Evolutionary conservation across 2,888 invertebrate species (phyloP).

Genomic region (Cheilosia grossa): DNA sequence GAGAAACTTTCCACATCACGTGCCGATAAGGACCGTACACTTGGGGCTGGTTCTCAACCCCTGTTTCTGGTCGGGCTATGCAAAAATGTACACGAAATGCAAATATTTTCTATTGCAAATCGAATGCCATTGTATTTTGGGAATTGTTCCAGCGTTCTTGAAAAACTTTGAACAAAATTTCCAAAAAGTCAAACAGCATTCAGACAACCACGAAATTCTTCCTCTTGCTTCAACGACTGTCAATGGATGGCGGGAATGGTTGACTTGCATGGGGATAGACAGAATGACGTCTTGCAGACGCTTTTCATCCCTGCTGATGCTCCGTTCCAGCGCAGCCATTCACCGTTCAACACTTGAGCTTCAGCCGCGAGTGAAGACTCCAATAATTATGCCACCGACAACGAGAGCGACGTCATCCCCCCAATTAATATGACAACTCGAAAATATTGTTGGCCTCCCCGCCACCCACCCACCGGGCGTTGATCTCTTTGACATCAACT

Average conservation of each 20-base stretch:
- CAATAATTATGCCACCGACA: constrained; percentile 55
- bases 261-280: constrained; percentile 16
- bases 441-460: constrained; percentile 39
- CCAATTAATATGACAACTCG: constrained; percentile 57
- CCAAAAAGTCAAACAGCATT: constrained; percentile 33
- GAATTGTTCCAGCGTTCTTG: neutral
- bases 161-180: constrained; percentile 28
- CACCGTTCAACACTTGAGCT: constrained; percentile 60
- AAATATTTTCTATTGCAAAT: neutral
- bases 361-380: constrained; percentile 48
- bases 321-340: constrained; percentile 54
- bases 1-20: constrained; percentile 69
- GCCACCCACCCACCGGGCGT: neutral
- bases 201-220: constrained; percentile 24
- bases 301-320: constrained; percentile 33
- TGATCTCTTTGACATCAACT: constrained; percentile 68
- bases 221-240: constrained; percentile 23
- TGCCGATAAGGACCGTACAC: constrained; percentile 70
- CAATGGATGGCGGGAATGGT: constrained; percentile 18
- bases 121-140: constrained; percentile 8
- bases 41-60: constrained; percentile 35
- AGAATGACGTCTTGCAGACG: constrained; percentile 42
- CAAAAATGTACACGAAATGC: no score
- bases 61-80: neutral
- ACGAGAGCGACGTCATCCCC: constrained; percentile 6